Base-by-base conservation (phyloP, 2,113 vertebrate species). In the Marmota monax region DNA sequence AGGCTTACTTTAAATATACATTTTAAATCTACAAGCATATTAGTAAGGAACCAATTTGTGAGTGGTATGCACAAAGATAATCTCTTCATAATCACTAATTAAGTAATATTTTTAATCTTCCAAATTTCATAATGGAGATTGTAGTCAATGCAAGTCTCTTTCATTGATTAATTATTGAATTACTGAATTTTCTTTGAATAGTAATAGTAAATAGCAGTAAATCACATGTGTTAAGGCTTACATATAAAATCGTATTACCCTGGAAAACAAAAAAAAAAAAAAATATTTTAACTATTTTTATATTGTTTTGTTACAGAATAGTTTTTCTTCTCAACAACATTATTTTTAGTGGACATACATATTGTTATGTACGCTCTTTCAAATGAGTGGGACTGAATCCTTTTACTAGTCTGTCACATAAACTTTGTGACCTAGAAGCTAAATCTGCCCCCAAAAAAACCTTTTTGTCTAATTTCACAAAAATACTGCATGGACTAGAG, bases 241-340 rank as follows among this genome's bases (percentile, higher is more conserved):
- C 23, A 78, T 73, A 67, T 73, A 84, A 76, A 88, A 88, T 93
- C 94, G 4, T 84, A 48, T 92, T 88, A 23, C 7, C 17, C 25
- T 82, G 79, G 8, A 74, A 76, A 73, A n/a, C n/a, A n/a, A n/a
- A n/a, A n/a, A n/a, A n/a, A n/a, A n/a, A n/a, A n/a, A n/a, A n/a
- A n/a, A n/a, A n/a, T n/a, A n/a, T n/a, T n/a, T n/a, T n/a, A n/a
- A n/a, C n/a, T n/a, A n/a, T n/a, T n/a, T n/a, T n/a, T n/a, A n/a
- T n/a, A n/a, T n/a, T n/a, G n/a, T n/a, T n/a, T n/a, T n/a, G n/a
- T n/a, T n/a, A n/a, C n/a, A n/a, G n/a, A n/a, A n/a, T n/a, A n/a
- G n/a, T n/a, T n/a, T n/a, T n/a, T n/a, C n/a, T n/a, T n/a, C n/a
- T n/a, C n/a, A n/a, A n/a, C n/a, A n/a, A n/a, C n/a, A n/a, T n/a